Evolutionary conservation across 2,888 invertebrate genomes (phyloP), one percentile per base, ranked within the genome.

Genomic region (Leptura quadrifasciata): DNA sequence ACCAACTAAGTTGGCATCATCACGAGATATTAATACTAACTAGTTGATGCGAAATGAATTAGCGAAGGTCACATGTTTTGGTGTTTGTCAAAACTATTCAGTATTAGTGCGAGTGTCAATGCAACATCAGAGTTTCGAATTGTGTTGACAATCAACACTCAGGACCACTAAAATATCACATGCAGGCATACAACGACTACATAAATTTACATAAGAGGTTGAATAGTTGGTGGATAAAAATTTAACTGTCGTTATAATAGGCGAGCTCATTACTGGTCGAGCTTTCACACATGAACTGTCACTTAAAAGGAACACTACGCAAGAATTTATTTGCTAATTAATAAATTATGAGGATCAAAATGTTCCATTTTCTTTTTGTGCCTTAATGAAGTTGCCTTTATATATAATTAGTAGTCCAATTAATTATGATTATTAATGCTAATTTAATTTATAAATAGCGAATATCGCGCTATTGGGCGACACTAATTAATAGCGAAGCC

Each of bases 381-480:
- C n/a, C 12, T n/a, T 47, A 47, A 47, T n/a, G 47, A 47, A 47
- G n/a, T 47, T n/a, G 47, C 5, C n/a, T 47, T 47, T 47, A 47
- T n/a, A 15, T 47, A 15, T 15, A 47, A 47, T 47, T 39, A 39
- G 10, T 15, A 10, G 10, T n/a, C 47, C 47, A 47, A 47, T 47
- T 47, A 47, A 47, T 47, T n/a, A 3, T 47, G n/a, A n/a, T 47
- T 47, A 47, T n/a, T 47, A 47, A 47, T n/a, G 47, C 47, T 47
- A n/a, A 47, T 47, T 47, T 47, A 12, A n/a, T 47, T n/a, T n/a
- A 47, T 47, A 47, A 47, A 47, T 4, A 47, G 47, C 47, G 15
- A 47, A 47, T 15, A 39, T 39, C 12, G 39, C 10, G 39, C 39
- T 39, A 39, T 39, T 3, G 39, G 15, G 39, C 12, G 15, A 12